Conservation (phyloP, 1,140 invertebrate species). For the Bombus pascuorum region DNA sequence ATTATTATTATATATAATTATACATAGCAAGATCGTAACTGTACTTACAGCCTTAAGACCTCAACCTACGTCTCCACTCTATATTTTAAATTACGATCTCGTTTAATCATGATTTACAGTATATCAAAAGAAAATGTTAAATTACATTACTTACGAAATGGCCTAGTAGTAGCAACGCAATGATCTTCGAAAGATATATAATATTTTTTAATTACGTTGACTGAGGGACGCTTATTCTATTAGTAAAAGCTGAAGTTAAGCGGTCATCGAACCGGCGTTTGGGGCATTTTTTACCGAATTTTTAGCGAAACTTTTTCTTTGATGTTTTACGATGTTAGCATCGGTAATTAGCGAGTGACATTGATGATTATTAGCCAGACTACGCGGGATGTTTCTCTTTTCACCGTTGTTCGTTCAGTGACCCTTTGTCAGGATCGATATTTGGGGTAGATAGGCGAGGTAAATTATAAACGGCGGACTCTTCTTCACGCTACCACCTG, state of each 20-base stretch:
- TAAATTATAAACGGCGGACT: conserved; percentile 55
- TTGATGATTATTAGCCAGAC: conserved; percentile 13
- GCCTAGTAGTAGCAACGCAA: not conserved
- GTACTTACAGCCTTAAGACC: too few relatives aligned
- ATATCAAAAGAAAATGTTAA: too few relatives aligned
- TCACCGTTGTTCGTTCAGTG: conserved; percentile 37
- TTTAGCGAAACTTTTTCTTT: not conserved
- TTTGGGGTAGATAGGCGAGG: conserved; percentile 51
- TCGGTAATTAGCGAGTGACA: conserved; percentile 8
- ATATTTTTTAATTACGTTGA: not conserved
- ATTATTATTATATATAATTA: not conserved
- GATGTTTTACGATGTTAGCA: not conserved
- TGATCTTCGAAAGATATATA: not conserved
- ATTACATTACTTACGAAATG: not conserved
- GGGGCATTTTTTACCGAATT: not conserved
- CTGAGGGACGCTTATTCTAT: not conserved
- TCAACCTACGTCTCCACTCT: too few relatives aligned
- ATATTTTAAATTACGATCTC: not conserved
- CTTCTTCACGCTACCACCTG: conserved; percentile 45
- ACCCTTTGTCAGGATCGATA: conserved; percentile 53
- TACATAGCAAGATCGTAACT: not conserved
- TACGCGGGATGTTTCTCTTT: conserved; percentile 30
- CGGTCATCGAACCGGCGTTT: not conserved
- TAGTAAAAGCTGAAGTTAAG: not conserved
- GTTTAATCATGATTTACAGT: too few relatives aligned